phyloP scores from a whole-genome alignment of 2,113 vertebrate species.

The Manacus vitellinus region DNA sequence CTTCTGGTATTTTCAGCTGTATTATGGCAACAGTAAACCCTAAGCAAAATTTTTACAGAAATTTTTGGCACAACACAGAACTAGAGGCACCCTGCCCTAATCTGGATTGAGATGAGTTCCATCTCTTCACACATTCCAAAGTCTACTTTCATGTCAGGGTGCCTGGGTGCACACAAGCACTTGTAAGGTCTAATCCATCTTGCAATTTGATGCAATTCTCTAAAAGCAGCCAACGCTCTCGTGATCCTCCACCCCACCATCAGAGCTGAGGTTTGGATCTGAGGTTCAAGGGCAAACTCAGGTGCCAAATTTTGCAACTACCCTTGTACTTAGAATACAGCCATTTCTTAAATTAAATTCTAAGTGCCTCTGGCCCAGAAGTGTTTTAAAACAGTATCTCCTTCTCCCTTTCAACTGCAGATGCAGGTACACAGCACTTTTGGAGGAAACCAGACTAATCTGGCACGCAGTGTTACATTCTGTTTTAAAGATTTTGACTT shows the following conservation, averaged over 20 bases:
- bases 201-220: background rate
- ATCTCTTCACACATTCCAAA: background rate
- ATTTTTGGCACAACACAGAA: background rate
- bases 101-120: background rate
- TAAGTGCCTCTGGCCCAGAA: background rate
- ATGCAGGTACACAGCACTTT: background rate
- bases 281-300: background rate
- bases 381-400: background rate
- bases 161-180: background rate
- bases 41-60: background rate
- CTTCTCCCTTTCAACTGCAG: background rate
- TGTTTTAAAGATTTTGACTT: background rate
- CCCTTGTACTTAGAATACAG: background rate
- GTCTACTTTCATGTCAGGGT: rapidly evolving
- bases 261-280: background rate
- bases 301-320: background rate
- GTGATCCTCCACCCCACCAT: background rate
- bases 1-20: background rate
- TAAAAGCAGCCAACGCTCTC: background rate
- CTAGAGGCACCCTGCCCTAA: background rate
- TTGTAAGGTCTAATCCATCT: background rate
- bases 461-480: background rate
- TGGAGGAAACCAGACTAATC: background rate
- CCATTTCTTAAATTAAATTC: background rate
- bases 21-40: background rate